Conservation (phyloP, 2,797 vertebrate species). For the Anniella stebbinsi region DNA sequence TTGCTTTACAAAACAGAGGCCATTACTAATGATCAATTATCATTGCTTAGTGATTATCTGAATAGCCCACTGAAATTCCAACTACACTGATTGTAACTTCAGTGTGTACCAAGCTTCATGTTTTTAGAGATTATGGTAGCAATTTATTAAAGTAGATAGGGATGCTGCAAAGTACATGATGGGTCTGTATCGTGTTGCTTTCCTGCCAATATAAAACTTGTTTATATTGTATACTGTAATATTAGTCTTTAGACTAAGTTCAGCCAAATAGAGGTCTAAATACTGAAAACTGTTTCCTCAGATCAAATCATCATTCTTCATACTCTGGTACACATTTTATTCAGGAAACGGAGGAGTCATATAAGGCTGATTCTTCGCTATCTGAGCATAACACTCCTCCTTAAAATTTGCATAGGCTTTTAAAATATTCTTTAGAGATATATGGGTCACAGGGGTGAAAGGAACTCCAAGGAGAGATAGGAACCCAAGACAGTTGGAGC, state of each 20-base stretch:
- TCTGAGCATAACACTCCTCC: background rate
- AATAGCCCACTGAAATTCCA: background rate
- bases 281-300: background rate
- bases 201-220: background rate
- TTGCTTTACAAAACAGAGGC: background rate
- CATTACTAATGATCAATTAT: background rate
- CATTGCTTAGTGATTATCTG: background rate
- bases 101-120: too few species aligned
- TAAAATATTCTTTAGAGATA: background rate
- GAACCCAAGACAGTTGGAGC: background rate
- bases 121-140: background rate
- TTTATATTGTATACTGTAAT: background rate
- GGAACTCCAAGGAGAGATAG: background rate
- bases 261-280: background rate
- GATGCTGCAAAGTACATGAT: background rate
- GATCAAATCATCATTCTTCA: background rate
- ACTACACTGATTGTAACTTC: background rate
- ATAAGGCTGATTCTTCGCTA: too few species aligned
- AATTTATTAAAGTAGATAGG: background rate
- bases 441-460: background rate
- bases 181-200: background rate
- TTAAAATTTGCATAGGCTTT: background rate
- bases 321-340: too few species aligned
- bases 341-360: too few species aligned
- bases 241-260: background rate